These are phyloP conservation scores for Cricetomys ansorgei DNA, from an alignment of 2,113 vertebrate genomes.

Conservation along the genomic window DNA sequence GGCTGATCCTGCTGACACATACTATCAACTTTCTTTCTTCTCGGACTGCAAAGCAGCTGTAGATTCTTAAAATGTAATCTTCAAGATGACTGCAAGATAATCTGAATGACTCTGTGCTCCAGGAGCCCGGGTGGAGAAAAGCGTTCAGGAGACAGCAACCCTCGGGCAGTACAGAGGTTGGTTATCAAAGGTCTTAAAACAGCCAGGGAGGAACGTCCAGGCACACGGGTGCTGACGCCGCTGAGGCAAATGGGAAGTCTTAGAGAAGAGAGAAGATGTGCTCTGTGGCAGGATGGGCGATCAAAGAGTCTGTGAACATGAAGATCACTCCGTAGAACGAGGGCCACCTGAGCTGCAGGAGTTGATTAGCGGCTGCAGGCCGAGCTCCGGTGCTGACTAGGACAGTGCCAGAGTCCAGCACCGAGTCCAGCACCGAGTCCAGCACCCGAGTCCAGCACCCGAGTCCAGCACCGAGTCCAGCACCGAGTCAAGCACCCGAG, in stretches of 20 bases:
- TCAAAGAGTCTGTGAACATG: not conserved
- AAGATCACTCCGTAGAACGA: not conserved
- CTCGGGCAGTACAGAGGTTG: not conserved
- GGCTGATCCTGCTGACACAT: not conserved
- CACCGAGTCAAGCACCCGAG: no score
- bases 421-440: no score
- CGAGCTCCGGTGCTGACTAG: not conserved
- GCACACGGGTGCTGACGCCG: not conserved
- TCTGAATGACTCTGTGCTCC: not conserved
- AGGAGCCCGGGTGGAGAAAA: not conserved
- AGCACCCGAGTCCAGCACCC: no score
- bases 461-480: no score
- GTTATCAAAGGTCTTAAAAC: not conserved
- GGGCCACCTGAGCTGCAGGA: not conserved
- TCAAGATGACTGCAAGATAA: no score
- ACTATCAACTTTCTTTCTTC: no score
- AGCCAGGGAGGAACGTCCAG: not conserved
- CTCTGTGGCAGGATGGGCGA: not conserved
- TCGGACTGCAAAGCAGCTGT: not conserved
- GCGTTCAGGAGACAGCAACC: not conserved
- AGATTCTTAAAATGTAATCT: not conserved
- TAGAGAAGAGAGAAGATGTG: not conserved
- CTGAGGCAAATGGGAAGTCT: not conserved
- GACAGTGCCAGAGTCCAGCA: no score
- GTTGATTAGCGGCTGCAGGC: not conserved